A percentile compares a stretch with the other conserved stretches of the same genome.
These are phyloP conservation scores for Chironomus striatipennis DNA, from an alignment of 1,140 invertebrate species.

Conservation along the genomic window DNA sequence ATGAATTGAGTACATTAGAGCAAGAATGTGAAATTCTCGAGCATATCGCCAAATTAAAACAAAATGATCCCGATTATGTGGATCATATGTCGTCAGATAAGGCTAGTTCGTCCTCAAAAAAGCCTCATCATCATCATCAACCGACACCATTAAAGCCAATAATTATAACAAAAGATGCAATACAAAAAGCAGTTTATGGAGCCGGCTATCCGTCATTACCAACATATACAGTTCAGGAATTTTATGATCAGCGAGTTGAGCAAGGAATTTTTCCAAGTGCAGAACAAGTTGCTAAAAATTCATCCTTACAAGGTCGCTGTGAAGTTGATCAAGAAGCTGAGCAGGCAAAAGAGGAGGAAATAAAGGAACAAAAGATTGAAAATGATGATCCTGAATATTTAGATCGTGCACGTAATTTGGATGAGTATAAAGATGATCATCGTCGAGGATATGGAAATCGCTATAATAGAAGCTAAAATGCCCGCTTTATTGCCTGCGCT, in stretches of 20 bases:
- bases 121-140: slow-evolving; percentile 36
- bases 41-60: slow-evolving; percentile 50
- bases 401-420: slow-evolving; percentile 58
- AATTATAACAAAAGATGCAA: slow-evolving; percentile 80
- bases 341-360: slow-evolving; percentile 47
- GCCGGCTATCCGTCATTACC: slow-evolving; percentile 90
- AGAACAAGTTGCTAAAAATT: slow-evolving; percentile 29
- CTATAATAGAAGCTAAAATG: slow-evolving; percentile 2
- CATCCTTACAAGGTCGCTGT: slow-evolving; percentile 34
- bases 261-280: slow-evolving; percentile 59
- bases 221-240: slow-evolving; percentile 87
- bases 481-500: neutral
- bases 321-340: slow-evolving; percentile 38
- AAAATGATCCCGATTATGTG: slow-evolving; percentile 28
- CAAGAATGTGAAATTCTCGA: slow-evolving; percentile 65
- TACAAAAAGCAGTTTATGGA: slow-evolving; percentile 91
- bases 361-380: slow-evolving; percentile 56
- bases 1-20: slow-evolving; percentile 66
- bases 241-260: slow-evolving; percentile 80
- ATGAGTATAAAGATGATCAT: slow-evolving; percentile 90
- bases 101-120: slow-evolving; percentile 29
- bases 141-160: slow-evolving; percentile 68
- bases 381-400: slow-evolving; percentile 68
- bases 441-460: slow-evolving; percentile 82
- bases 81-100: slow-evolving; percentile 24